These are phyloP conservation scores for Coturnix japonica DNA, from an alignment of 2,113 vertebrate genomes.

Conservation along the genomic window DNA sequence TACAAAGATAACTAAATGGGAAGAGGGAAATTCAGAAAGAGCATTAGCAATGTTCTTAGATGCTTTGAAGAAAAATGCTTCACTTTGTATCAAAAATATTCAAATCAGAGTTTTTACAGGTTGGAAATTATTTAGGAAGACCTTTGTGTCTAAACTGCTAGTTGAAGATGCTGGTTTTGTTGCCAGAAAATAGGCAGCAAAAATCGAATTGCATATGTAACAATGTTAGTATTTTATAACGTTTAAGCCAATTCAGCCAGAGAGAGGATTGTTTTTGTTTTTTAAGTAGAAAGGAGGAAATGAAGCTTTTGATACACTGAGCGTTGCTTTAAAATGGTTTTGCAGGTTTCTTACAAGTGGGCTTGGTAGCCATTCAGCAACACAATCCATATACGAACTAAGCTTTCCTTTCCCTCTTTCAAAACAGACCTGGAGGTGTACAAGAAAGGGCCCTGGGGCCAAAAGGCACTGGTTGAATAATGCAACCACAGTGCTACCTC, in stretches of 20 bases:
- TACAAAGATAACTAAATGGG: conserved; percentile 30
- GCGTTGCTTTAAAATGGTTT: neutral
- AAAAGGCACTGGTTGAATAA: neutral
- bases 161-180: neutral
- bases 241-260: neutral
- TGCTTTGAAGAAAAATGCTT: neutral
- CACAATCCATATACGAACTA: neutral
- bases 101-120: neutral
- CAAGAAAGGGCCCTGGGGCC: neutral
- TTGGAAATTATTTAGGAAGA: neutral
- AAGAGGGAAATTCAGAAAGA: conserved; percentile 33
- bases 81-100: conserved; percentile 21
- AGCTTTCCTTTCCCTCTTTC: neutral
- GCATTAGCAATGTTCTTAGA: conserved; percentile 11
- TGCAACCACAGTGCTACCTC: accelerated
- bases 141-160: neutral
- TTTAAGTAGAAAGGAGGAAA: neutral
- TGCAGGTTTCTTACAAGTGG: neutral
- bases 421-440: neutral
- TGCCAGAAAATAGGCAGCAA: neutral
- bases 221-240: neutral
- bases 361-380: neutral
- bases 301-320: neutral
- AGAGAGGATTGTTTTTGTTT: neutral
- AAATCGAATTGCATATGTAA: neutral